Conservation (phyloP, 2,888 invertebrate species). For the Megastigmus dorsalis region DNA sequence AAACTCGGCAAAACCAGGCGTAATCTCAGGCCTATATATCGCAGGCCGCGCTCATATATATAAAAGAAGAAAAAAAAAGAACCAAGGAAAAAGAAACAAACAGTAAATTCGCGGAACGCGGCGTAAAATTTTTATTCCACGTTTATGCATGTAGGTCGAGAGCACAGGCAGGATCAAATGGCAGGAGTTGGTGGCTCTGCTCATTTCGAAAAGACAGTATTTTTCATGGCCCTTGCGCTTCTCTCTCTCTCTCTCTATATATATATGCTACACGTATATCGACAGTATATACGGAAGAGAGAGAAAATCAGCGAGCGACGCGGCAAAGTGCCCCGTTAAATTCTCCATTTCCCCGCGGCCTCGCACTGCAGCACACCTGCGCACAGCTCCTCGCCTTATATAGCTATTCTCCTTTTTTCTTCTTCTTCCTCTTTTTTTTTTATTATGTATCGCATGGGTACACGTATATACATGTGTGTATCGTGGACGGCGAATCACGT, state of each 20-base stretch:
- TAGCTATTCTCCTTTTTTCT: slow-evolving; percentile 9
- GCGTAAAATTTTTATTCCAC: slow-evolving; percentile 34
- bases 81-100: background rate
- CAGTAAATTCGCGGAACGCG: background rate
- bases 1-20: too few species aligned
- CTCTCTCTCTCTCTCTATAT: too few species aligned
- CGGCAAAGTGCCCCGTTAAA: slow-evolving; percentile 47
- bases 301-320: slow-evolving; percentile 34
- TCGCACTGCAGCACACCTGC: slow-evolving; percentile 20
- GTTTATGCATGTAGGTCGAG: background rate
- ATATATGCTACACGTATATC: too few species aligned
- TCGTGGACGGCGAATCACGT: slow-evolving; percentile 41
- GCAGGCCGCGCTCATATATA: too few species aligned
- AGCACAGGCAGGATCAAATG: too few species aligned
- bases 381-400: background rate
- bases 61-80: too few species aligned
- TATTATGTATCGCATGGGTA: too few species aligned
- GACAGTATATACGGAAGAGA: background rate
- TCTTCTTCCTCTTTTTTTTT: too few species aligned
- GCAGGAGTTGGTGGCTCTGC: too few species aligned
- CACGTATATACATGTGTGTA: too few species aligned
- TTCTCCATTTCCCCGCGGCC: slow-evolving; percentile 38
- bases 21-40: too few species aligned
- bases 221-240: slow-evolving; percentile 32
- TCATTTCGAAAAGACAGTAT: slow-evolving; percentile 20